phyloP scores from a whole-genome alignment of 92 coral and sea anemone genomes.

The Anthopleura xanthogrammica region DNA sequence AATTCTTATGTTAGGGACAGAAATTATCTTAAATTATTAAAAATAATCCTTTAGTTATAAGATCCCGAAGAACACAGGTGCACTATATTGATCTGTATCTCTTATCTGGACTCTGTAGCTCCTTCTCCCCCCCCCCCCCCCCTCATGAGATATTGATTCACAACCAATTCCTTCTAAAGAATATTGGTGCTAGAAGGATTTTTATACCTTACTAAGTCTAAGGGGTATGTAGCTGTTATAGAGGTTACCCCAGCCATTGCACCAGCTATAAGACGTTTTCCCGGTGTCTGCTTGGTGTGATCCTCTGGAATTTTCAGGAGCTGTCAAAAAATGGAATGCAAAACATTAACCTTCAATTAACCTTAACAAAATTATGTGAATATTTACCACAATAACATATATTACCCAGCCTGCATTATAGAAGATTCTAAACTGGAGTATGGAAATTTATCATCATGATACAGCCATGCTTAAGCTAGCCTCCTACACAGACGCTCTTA shows the following conservation, averaged over 20 bases:
- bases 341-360: background rate
- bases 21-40: background rate
- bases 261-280: constrained; percentile 51
- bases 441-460: too few relatives aligned
- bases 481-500: too few relatives aligned
- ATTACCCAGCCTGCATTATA: too few relatives aligned
- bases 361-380: too few relatives aligned
- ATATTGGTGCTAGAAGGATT: too few relatives aligned
- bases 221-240: constrained; percentile 63
- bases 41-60: background rate
- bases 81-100: background rate
- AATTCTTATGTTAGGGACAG: background rate
- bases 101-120: too few relatives aligned
- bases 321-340: constrained; percentile 3
- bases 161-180: too few relatives aligned
- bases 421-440: too few relatives aligned
- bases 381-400: too few relatives aligned
- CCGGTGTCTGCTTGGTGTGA: constrained; percentile 53
- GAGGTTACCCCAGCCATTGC: constrained; percentile 71
- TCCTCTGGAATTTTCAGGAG: constrained; percentile 68
- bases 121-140: too few relatives aligned
- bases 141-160: too few relatives aligned
- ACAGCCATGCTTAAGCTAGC: too few relatives aligned
- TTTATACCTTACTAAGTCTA: constrained; percentile 45
- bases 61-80: background rate